These are phyloP conservation scores for Tuberolachnus salignus DNA, from an alignment of 2,888 invertebrate genomes.

Conservation along the genomic window DNA sequence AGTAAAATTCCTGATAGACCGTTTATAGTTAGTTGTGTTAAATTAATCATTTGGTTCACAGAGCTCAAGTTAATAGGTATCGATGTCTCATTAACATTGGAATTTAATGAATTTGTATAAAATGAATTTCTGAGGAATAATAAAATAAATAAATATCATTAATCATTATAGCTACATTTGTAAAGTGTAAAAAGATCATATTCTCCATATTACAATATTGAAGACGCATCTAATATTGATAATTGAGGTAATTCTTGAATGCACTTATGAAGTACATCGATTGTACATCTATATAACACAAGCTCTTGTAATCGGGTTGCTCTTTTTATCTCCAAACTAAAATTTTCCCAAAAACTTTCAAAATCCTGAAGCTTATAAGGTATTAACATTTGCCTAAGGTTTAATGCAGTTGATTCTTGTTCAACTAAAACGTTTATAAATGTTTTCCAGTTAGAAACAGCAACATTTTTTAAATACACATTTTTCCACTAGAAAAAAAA, in stretches of 20 bases:
- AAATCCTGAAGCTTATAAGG: conserved; percentile 66
- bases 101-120: neutral
- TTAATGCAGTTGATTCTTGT: conserved; percentile 77
- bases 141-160: conserved; percentile 12
- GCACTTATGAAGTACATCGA: conserved; percentile 74
- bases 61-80: conserved; percentile 72
- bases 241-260: conserved; percentile 71
- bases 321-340: conserved; percentile 70
- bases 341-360: conserved; percentile 74
- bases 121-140: neutral
- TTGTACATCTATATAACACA: conserved; percentile 75
- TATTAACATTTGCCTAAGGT: conserved; percentile 80
- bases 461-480: conserved; percentile 83
- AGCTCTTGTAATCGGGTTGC: conserved; percentile 69
- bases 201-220: conserved; percentile 66
- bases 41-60: conserved; percentile 68
- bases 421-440: conserved; percentile 73
- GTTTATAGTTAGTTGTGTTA: conserved; percentile 77
- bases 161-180: neutral
- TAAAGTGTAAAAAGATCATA: neutral
- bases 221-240: conserved; percentile 73
- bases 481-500: conserved; percentile 70
- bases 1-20: conserved; percentile 71
- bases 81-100: conserved; percentile 60
- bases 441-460: conserved; percentile 79